A percentile compares a stretch with the other conserved stretches of the same genome.
Evolutionary conservation across 1,140 invertebrate genomes (phyloP).

Genomic region (Halictus rubicundus): DNA sequence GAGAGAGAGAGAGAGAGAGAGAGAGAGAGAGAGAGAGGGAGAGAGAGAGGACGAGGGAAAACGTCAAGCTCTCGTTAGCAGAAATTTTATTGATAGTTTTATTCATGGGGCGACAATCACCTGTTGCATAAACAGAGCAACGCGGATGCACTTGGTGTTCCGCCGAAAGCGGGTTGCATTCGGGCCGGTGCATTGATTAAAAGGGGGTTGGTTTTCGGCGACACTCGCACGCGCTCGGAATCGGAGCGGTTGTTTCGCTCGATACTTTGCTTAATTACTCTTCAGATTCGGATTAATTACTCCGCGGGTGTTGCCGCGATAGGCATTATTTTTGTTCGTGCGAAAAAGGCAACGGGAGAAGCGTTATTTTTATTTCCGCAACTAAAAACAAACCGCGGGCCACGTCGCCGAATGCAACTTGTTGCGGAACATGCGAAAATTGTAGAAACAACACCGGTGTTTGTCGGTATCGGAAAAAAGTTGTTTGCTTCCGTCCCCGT

Average conservation of each 20-base stretch:
- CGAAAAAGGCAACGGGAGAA: not conserved
- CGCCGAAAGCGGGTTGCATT: constrained; percentile 27
- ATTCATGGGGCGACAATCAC: constrained; percentile 56
- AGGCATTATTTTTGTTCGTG: not conserved
- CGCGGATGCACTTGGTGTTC: constrained; percentile 31
- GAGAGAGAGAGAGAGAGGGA: too few relatives aligned
- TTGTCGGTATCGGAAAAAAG: not conserved
- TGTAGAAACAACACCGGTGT: not conserved
- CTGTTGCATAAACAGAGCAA: constrained; percentile 62
- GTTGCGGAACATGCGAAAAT: constrained; percentile 1
- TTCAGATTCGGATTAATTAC: not conserved
- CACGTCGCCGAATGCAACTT: not conserved
- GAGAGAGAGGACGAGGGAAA: not conserved
- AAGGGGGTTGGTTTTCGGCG: not conserved
- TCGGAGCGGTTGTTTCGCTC: not conserved
- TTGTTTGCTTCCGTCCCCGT: not conserved
- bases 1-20: too few relatives aligned
- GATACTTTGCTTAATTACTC: not conserved
- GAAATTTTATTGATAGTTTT: constrained; percentile 61
- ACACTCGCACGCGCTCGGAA: not conserved
- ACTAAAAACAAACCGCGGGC: not conserved
- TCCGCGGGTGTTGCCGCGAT: not conserved
- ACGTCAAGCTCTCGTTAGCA: constrained; percentile 55
- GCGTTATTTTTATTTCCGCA: not conserved
- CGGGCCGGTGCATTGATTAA: constrained; percentile 25